Evolutionary conservation across 2,888 invertebrate genomes (phyloP), one percentile per base, ranked within the genome.

Genomic region (Omphaloscelis lunosa): DNA sequence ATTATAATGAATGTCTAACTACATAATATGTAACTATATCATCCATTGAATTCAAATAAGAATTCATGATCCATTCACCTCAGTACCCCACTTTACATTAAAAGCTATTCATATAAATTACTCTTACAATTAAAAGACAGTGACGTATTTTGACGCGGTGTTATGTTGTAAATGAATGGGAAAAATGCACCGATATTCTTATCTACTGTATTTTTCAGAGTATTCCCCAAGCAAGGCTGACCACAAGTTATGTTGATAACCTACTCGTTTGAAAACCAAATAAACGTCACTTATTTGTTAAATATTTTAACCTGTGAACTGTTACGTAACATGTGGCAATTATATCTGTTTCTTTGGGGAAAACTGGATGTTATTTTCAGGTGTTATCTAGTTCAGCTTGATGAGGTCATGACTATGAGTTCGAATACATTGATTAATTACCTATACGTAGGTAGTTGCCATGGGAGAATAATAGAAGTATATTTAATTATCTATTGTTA

Each of bases 121-220:
- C 12, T n/a, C 23, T 48, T 34, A 15, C 6, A n/a, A n/a, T n/a
- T 20, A 68, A 66, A 8, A 6, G 20, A 70, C 41, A 39, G 15
- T 72, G 70, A 72, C 51, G 72, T 72, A 51, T 27, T 51, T 39
- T 39, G 72, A 39, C 27, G 48, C 9, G 6, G 6, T 9, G 1
- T 69, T 27, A 48, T 8, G 23, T 15, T n/a, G 34, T 39, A 17
- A 39, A 70, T 23, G 1, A 39, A 53, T 8, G 27, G 39, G 27
- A 15, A 71, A 27, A 70, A 29, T 11, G 7, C 9, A 27, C 11
- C 7, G 23, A 27, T 17, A 51, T 1, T 23, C 17, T 39, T 53
- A 27, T 71, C 27, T 23, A 15, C 11, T 23, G 11, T 39, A 23
- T 3, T 17, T 27, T 70, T 51, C 39, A 1, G 27, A 27, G 48